A percentile compares a stretch with the other conserved stretches of the same genome.
phyloP scores from a whole-genome alignment of 2,888 invertebrate genomes.

The Phaonia tiefii region DNA sequence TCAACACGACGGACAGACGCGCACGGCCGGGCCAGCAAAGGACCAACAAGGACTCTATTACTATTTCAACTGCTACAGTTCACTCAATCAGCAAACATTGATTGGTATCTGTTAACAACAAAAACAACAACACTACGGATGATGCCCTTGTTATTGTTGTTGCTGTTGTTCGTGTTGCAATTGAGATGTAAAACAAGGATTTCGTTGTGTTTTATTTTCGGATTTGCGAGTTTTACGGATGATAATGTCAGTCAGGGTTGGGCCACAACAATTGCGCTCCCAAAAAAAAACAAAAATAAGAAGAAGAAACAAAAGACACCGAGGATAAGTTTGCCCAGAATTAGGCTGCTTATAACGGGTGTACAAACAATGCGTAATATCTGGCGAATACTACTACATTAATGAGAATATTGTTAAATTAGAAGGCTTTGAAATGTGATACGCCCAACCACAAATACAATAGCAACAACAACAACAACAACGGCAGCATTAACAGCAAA shows the following conservation, averaged over 20 bases:
- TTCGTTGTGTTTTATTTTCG: conserved; percentile 52
- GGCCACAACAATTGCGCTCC: conserved; percentile 2
- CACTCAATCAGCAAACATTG: conserved; percentile 49
- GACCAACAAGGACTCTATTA: neutral
- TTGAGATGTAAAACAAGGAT: conserved; percentile 51
- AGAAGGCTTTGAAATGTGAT: conserved; percentile 79
- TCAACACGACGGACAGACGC: conserved; percentile 38
- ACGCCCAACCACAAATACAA: conserved; percentile 72
- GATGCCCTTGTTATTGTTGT: conserved; percentile 9
- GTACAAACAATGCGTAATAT: conserved; percentile 67
- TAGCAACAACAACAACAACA: conserved; percentile 42
- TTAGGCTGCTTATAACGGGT: conserved; percentile 67
- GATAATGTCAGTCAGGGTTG: conserved; percentile 45
- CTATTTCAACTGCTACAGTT: neutral
- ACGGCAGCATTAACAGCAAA: conserved; percentile 43
- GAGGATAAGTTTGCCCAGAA: conserved; percentile 48
- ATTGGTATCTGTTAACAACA: conserved; percentile 49
- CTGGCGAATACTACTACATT: conserved; percentile 74
- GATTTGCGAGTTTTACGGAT: conserved; percentile 48
- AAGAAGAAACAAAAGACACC: neutral
- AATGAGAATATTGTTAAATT: conserved; percentile 80
- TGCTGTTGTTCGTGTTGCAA: conserved; percentile 44
- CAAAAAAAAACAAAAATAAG: conserved; percentile 22
- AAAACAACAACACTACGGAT: conserved; percentile 28
- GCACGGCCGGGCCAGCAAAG: neutral